A percentile compares a stretch with the other conserved stretches of the same genome.
Evolutionary conservation across 2,888 invertebrate species (phyloP).

Genomic region (Cephus nigrinus): DNA sequence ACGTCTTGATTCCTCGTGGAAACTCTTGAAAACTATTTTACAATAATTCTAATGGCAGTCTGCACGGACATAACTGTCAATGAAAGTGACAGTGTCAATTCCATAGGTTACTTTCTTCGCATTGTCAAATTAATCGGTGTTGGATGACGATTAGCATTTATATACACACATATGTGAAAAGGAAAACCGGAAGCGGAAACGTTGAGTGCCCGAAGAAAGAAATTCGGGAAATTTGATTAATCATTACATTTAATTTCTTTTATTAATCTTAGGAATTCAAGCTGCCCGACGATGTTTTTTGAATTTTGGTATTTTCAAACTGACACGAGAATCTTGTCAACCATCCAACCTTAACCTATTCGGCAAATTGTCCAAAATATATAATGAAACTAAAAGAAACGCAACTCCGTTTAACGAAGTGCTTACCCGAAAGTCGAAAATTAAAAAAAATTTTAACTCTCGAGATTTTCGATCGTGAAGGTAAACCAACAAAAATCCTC

Average conservation of each 20-base stretch:
- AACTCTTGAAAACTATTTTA: neutral
- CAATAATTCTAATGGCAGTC: constrained; percentile 44
- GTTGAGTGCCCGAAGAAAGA: neutral
- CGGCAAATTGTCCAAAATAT: too few species aligned
- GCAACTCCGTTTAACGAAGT: neutral
- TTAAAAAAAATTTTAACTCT: neutral
- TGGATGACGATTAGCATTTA: too few species aligned
- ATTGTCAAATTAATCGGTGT: neutral
- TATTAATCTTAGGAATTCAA: constrained; percentile 33
- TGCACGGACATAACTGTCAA: constrained; percentile 37
- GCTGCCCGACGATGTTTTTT: constrained; percentile 41
- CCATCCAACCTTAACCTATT: neutral
- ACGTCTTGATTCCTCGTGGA: neutral
- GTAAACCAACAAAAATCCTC: neutral
- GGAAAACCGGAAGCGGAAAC: neutral
- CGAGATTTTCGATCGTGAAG: neutral
- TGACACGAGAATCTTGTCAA: neutral
- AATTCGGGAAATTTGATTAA: neutral
- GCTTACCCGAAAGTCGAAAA: neutral
- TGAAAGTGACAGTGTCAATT: constrained; percentile 32
- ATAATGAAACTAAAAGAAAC: constrained; percentile 2
- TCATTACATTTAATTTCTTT: constrained; percentile 11
- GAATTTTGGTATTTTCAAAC: neutral
- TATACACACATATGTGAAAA: neutral
- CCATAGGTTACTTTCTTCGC: constrained; percentile 21